Evolutionary conservation across 2,888 invertebrate species (phyloP), one percentile per base, ranked within the genome.

Genomic region (Cheilosia soror): DNA sequence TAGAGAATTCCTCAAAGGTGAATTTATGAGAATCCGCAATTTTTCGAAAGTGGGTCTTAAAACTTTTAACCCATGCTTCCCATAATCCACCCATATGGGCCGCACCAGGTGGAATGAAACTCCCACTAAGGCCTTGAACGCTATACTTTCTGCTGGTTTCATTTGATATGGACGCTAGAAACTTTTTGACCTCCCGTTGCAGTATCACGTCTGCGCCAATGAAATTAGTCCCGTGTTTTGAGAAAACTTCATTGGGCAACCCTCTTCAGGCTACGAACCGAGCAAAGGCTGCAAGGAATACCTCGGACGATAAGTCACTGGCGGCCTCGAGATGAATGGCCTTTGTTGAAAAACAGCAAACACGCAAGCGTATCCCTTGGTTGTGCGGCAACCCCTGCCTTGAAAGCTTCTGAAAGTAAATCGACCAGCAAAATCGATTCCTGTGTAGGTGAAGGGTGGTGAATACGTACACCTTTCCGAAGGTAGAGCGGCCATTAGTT

Each of bases 371-470:
- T 42, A 42, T 42, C 42, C 42, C 42, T 42, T 42, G 13, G n/a
- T 13, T 4, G 1, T 4, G 9, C n/a, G n/a, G n/a, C n/a, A 49
- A 49, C 49, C 49, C 2, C 49, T 20, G 9, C 15, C 20, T 5
- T 20, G 20, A 49, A 49, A 49, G 2, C 25, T 49, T 20, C 20
- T 49, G 49, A 49, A 0, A 0, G 15, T 25, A 15, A 49, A 49
- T 49, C 25, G 58, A 40, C 57, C 71, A n/a, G 58, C 71, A 31
- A 71, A 71, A 44, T 57, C 58, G 4, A 58, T 44, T 7, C 58
- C 71, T 4, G 44, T 49, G 15, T 49, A 33, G 5, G 49, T 60
- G 57, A 71, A 71, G 11, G 71, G 71, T n/a, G 57, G 47, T 44
- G 71, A 49, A 58, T 58, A 63, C 0, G 42, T 60, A n/a, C n/a